Percentiles rank a stretch among this genome's conserved stretches.
phyloP scores from a whole-genome alignment of 2,888 invertebrate species.

The Steinernema scapterisci region DNA sequence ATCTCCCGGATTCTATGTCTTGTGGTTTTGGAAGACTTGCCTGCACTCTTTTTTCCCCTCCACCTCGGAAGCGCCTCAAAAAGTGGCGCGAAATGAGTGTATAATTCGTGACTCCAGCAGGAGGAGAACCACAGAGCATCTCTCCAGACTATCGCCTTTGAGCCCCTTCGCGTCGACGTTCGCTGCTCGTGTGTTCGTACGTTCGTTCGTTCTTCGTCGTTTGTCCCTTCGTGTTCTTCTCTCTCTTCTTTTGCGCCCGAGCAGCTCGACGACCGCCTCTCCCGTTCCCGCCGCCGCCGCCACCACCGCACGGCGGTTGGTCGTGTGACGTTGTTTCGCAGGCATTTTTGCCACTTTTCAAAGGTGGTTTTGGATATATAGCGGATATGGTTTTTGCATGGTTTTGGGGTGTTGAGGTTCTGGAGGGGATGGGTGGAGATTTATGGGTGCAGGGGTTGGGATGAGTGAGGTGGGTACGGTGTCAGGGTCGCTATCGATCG shows the following conservation, averaged over 20 bases:
- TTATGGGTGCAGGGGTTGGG: not conserved
- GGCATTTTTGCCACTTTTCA: not conserved
- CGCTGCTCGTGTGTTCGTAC: too few species aligned
- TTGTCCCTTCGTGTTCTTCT: too few species aligned
- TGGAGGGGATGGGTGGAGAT: too few species aligned
- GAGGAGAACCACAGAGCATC: not conserved
- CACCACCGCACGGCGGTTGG: conserved; percentile 5
- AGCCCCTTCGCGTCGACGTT: not conserved
- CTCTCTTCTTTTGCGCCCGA: too few species aligned
- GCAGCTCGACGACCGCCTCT: not conserved
- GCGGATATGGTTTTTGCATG: too few species aligned
- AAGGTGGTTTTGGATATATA: not conserved
- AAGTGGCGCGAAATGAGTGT: conserved; percentile 4
- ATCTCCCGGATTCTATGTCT: too few species aligned
- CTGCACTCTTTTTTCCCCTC: too few species aligned
- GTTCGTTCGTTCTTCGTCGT: too few species aligned
- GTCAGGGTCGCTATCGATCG: conserved; percentile 26
- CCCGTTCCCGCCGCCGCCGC: not conserved
- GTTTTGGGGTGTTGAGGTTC: too few species aligned
- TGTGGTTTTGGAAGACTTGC: too few species aligned
- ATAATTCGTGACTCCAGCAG: not conserved
- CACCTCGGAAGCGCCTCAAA: too few species aligned
- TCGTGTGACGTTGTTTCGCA: conserved; percentile 9
- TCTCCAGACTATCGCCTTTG: conserved; percentile 2
- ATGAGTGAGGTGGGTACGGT: not conserved